Evolutionary conservation across 2,797 vertebrate species (phyloP), one percentile per base, ranked within the genome.

Genomic region (Tarsius wallacei): DNA sequence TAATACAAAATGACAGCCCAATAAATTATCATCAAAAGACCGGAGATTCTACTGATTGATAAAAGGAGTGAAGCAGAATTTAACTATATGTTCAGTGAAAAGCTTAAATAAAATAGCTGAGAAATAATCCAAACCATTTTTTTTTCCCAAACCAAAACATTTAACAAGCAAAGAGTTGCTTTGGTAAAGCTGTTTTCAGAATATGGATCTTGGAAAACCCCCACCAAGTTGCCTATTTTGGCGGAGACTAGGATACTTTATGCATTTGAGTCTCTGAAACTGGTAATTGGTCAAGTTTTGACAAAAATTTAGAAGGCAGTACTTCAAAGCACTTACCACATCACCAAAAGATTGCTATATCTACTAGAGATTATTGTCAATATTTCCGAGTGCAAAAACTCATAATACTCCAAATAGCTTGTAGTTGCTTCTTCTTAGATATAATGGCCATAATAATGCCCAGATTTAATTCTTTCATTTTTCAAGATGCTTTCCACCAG

Each of bases 401-500:
- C 63, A 1, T n/a, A 87, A 57, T 63, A 17, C 64, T 88, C 84
- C 96, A 68, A 96, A 76, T n/a, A 64, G 64, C 68, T 97, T 92
- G 84, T 16, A 93, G 64, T 22, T 85, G 68, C 87, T 55, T 93
- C n/a, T 87, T 93, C 68, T 92, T 77, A 77, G 87, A 71, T 61
- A 82, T 22, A 31, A 22, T n/a, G n/a, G n/a, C 57, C 47, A 90
- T 36, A 53, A 85, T 91, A 85, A 47, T 76, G 68, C 11, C 33
- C 12, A 83, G 73, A 26, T 68, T 95, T 93, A 87, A 64, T 97
- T 85, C 24, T 74, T 73, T 97, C n/a, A 87, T 87, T 94, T 96
- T 88, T 89, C 76, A 96, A 80, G 85, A 89, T 83, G 6, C 12
- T 93, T 94, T 93, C 57, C 71, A 71, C 61, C 51, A 85, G 55